Evolutionary conservation across 2,797 vertebrate genomes (phyloP).

Genomic region (Poeciliopsis presidionis): DNA sequence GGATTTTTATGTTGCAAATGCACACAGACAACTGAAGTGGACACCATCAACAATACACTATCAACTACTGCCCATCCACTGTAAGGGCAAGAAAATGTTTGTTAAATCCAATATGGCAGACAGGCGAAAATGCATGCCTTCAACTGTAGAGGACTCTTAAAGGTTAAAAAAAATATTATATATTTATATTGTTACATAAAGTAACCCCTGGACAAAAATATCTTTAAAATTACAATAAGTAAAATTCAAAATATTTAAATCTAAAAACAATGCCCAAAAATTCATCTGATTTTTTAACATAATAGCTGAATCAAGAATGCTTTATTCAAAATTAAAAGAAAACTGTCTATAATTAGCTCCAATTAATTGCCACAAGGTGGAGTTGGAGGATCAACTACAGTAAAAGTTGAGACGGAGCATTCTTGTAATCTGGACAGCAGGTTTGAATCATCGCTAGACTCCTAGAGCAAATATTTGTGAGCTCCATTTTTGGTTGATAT

Average conservation of each 20-base stretch:
- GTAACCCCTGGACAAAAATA: too few relatives aligned
- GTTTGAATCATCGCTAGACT: not conserved
- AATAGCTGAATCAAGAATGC: not conserved
- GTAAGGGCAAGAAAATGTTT: too few relatives aligned
- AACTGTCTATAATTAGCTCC: not conserved
- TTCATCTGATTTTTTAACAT: not conserved
- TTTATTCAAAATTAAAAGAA: not conserved
- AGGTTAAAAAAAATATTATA: too few relatives aligned
- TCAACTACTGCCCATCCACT: too few relatives aligned
- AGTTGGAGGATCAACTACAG: slow-evolving; percentile 9
- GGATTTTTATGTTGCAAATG: too few relatives aligned
- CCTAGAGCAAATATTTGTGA: not conserved
- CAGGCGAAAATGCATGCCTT: too few relatives aligned
- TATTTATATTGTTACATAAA: too few relatives aligned
- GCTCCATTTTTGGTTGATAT: not conserved
- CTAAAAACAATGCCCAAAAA: not conserved
- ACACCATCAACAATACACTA: too few relatives aligned
- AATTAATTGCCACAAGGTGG: slow-evolving; percentile 23
- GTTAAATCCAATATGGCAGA: too few relatives aligned
- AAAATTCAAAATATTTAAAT: not conserved
- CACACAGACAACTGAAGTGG: too few relatives aligned
- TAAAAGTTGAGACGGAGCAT: not conserved
- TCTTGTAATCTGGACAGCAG: not conserved
- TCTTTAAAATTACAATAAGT: too few relatives aligned
- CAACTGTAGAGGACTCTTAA: too few relatives aligned